Evolutionary conservation across 2,113 vertebrate species (phyloP).

Genomic region (Microtus montanus): DNA sequence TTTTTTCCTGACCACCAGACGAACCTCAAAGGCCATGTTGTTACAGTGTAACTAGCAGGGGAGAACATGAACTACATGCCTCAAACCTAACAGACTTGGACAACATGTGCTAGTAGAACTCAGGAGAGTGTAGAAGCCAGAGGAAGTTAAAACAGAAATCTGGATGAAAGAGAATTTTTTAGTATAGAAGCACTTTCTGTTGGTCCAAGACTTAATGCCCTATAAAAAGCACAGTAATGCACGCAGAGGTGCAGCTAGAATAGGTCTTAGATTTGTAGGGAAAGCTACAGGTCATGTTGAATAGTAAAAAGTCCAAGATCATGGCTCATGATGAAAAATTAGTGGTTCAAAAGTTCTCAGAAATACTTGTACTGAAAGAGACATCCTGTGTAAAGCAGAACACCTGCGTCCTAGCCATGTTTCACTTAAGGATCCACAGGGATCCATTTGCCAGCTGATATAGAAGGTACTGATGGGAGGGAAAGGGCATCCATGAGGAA

Average conservation of each 20-base stretch:
- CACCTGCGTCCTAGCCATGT: not conserved
- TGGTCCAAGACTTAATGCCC: not conserved
- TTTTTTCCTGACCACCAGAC: not conserved
- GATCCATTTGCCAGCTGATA: not conserved
- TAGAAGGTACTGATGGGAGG: not conserved
- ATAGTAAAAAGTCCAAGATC: not conserved
- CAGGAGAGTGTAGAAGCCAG: not conserved
- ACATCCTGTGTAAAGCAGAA: not conserved
- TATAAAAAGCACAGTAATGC: not conserved
- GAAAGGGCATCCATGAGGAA: not conserved
- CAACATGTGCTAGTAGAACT: not conserved
- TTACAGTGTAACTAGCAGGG: not conserved
- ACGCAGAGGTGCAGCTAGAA: not conserved
- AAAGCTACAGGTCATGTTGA: not conserved
- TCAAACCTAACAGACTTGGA: not conserved
- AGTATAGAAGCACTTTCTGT: not conserved
- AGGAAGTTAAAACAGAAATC: not conserved
- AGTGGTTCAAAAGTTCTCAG: not conserved
- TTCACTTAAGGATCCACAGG: not conserved
- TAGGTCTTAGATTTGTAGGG: not conserved
- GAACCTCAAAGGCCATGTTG: not conserved
- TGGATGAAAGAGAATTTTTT: conserved; percentile 5
- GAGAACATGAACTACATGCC: not conserved
- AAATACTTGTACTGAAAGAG: not conserved
- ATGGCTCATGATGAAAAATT: not conserved